Conservation (phyloP, 2,888 invertebrate genomes). For the Machimus atricapillus region DNA sequence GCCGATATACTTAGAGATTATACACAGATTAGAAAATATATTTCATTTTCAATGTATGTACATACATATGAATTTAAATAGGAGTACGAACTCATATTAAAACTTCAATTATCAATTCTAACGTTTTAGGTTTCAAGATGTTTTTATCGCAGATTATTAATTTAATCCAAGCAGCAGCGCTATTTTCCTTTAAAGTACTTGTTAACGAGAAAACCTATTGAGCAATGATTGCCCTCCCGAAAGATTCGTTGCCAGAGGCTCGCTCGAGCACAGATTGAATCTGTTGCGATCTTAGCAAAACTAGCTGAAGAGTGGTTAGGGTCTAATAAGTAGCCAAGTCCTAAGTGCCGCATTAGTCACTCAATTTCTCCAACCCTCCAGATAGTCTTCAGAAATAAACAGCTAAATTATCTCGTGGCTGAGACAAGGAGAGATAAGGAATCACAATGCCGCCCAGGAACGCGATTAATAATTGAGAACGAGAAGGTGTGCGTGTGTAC, state of each 20-base stretch:
- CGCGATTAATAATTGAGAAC: background rate
- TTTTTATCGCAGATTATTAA: background rate
- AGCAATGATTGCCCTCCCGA: background rate
- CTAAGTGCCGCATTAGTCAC: background rate
- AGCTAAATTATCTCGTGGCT: constrained; percentile 6
- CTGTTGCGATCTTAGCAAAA: background rate
- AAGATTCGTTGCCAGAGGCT: background rate
- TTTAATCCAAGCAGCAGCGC: background rate
- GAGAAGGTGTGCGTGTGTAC: background rate
- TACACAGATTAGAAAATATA: background rate
- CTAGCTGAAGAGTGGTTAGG: background rate
- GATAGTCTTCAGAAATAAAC: background rate
- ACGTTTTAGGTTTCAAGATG: background rate
- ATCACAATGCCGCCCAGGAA: background rate
- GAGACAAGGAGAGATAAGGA: background rate
- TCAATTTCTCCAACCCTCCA: background rate
- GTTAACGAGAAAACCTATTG: background rate
- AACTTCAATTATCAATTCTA: background rate
- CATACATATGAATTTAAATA: background rate
- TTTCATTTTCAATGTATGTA: background rate
- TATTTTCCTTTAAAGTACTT: background rate
- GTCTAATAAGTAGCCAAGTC: background rate
- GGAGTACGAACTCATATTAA: background rate
- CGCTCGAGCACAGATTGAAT: background rate
- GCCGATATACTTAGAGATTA: background rate